phyloP scores from a whole-genome alignment of 2,797 vertebrate genomes.

The Podarcis siculus region DNA sequence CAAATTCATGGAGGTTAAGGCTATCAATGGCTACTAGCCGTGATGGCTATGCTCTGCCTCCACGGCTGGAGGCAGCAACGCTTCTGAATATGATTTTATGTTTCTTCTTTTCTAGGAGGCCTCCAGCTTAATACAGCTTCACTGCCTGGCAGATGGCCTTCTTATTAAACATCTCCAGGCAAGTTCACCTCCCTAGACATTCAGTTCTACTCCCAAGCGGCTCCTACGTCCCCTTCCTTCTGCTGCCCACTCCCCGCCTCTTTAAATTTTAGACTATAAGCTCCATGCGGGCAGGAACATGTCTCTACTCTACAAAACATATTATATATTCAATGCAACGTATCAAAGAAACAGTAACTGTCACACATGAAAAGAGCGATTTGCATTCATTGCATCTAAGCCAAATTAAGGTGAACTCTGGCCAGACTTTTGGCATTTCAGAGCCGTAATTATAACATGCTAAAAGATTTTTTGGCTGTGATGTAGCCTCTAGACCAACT shows the following conservation, averaged over 20 bases:
- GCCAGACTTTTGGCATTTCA: neutral
- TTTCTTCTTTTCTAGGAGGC: neutral
- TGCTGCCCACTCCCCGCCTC: neutral
- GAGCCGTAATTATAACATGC: neutral
- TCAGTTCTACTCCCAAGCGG: neutral
- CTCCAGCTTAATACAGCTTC: too few species aligned
- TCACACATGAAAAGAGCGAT: too few species aligned
- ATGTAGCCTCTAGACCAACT: neutral
- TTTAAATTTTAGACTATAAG: neutral
- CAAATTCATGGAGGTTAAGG: too few species aligned
- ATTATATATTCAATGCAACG: too few species aligned
- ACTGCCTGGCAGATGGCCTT: too few species aligned
- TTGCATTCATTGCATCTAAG: neutral
- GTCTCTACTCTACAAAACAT: neutral
- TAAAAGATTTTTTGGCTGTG: neutral
- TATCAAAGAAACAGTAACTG: neutral
- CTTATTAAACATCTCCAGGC: neutral
- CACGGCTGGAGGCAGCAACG: too few species aligned
- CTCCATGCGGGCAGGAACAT: neutral
- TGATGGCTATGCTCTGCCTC: too few species aligned
- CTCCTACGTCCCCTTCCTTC: neutral
- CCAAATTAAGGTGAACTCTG: neutral
- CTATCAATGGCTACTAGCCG: too few species aligned
- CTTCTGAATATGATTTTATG: neutral
- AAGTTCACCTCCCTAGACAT: neutral